A percentile compares a stretch with the other conserved stretches of the same genome.
These are phyloP conservation scores for Orthosia gothica DNA, from an alignment of 2,888 invertebrate species.

Conservation along the genomic window DNA sequence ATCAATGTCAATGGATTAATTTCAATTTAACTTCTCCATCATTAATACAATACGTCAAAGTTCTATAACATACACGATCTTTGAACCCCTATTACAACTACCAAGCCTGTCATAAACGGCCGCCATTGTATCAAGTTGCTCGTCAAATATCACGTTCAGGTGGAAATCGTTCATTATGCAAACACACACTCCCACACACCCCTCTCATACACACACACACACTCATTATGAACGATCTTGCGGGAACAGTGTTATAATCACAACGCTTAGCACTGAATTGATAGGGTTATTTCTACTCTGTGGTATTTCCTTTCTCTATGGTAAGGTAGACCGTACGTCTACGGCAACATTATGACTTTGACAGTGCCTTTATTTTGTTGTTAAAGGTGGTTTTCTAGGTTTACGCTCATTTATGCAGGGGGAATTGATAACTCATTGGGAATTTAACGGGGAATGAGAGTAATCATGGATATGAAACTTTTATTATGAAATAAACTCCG, in stretches of 20 bases:
- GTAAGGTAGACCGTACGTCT: background rate
- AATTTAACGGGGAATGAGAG: too few relatives aligned
- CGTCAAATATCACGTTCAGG: slow-evolving; percentile 42
- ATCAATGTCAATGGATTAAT: background rate
- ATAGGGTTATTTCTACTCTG: slow-evolving; percentile 26
- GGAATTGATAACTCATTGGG: too few relatives aligned
- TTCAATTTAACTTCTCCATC: background rate
- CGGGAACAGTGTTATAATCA: slow-evolving; percentile 30
- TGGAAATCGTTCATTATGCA: slow-evolving; percentile 40
- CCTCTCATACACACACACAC: background rate
- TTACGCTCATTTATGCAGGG: too few relatives aligned
- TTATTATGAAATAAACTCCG: too few relatives aligned
- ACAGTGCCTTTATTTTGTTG: too few relatives aligned
- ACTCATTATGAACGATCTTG: slow-evolving; percentile 35
- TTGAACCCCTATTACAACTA: slow-evolving; percentile 1
- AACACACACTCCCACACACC: slow-evolving; percentile 9
- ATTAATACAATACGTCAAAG: background rate
- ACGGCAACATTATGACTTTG: background rate
- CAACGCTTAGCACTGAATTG: slow-evolving; percentile 25
- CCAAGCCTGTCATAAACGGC: slow-evolving; percentile 5
- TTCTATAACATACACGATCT: background rate
- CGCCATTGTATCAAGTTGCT: background rate
- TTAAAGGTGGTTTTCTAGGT: too few relatives aligned
- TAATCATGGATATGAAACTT: too few relatives aligned
- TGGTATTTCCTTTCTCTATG: background rate